Evolutionary conservation across 2,888 invertebrate genomes (phyloP).

Genomic region (Linyphia triangularis): DNA sequence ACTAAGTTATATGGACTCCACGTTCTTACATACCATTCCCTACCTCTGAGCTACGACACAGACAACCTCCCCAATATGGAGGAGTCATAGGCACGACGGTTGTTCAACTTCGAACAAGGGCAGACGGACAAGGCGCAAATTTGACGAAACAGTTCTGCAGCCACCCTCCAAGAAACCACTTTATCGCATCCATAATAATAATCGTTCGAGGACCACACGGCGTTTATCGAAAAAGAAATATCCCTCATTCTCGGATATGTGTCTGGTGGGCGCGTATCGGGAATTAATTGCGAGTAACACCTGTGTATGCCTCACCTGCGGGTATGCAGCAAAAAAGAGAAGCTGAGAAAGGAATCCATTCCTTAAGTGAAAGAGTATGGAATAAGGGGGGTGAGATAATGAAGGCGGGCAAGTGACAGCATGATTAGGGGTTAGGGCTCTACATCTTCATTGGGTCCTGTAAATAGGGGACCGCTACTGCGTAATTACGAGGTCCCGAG

Average conservation of each 20-base stretch:
- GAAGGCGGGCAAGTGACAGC: conserved; percentile 69
- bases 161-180: neutral
- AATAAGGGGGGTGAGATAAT: conserved; percentile 30
- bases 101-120: too few species aligned
- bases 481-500: conserved; percentile 65
- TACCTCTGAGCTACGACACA: neutral
- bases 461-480: conserved; percentile 69
- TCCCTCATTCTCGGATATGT: neutral
- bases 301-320: conserved; percentile 42
- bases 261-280: conserved; percentile 37
- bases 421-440: conserved; percentile 66
- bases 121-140: conserved; percentile 59
- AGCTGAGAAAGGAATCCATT: neutral
- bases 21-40: neutral
- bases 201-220: conserved; percentile 21
- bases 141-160: conserved; percentile 52
- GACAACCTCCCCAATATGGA: too few species aligned
- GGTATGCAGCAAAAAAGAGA: neutral
- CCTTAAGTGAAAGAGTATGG: conserved; percentile 51
- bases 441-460: conserved; percentile 70
- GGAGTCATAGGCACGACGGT: too few species aligned
- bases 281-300: conserved; percentile 67
- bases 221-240: neutral
- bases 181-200: neutral
- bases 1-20: too few species aligned